Percentiles rank a stretch among this genome's conserved stretches.
Conservation (phyloP, 2,113 vertebrate species). For the Chlorocebus sabaeus region DNA sequence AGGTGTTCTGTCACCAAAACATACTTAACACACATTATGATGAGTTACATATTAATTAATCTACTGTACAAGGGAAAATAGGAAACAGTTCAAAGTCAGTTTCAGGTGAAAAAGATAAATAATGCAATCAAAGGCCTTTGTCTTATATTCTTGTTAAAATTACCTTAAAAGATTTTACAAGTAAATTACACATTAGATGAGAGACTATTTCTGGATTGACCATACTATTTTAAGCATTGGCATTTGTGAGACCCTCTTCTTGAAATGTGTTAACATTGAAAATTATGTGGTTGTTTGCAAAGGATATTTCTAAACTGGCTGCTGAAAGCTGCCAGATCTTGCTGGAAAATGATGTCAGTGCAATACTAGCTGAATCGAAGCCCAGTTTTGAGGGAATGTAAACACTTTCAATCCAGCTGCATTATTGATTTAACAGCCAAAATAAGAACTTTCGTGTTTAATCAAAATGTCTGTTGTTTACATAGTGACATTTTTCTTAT, state of each 20-base stretch:
- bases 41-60: neutral
- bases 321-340: conserved; percentile 21
- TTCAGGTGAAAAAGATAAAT: neutral
- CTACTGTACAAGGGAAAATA: neutral
- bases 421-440: conserved; percentile 76
- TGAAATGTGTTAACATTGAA: conserved; percentile 52
- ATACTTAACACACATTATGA: neutral
- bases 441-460: conserved; percentile 77
- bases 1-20: neutral
- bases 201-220: conserved; percentile 37
- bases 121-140: neutral
- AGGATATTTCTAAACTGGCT: conserved; percentile 34
- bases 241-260: conserved; percentile 25
- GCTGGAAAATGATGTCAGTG: conserved; percentile 75
- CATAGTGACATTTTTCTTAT: conserved; percentile 74
- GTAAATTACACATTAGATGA: neutral
- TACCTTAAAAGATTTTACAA: neutral
- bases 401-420: conserved; percentile 68
- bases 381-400: conserved; percentile 73
- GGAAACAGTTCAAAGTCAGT: neutral
- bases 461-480: conserved; percentile 77
- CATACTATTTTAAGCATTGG: conserved; percentile 52
- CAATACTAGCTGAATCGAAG: conserved; percentile 47
- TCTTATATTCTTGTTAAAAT: neutral
- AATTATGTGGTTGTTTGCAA: conserved; percentile 53